A percentile compares a stretch with the other conserved stretches of the same genome.
Conservation (phyloP, 1,140 invertebrate genomes). For the Vanessa atalanta region DNA sequence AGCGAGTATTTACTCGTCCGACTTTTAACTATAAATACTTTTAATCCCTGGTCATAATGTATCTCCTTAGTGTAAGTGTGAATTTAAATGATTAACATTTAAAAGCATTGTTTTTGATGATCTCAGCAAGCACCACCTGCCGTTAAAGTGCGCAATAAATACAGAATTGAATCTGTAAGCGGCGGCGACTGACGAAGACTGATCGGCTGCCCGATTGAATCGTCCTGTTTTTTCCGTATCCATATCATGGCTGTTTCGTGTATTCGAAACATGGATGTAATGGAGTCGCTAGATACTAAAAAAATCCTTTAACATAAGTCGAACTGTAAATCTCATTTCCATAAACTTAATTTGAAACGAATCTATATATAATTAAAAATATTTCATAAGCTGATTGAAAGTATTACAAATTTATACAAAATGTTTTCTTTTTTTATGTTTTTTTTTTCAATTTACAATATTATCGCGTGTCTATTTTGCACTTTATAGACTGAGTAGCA, state of each 20-base stretch:
- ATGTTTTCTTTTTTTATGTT: too few relatives aligned
- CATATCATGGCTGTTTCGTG: constrained; percentile 52
- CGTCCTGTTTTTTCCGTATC: constrained; percentile 64
- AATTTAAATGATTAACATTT: neutral
- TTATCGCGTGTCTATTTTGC: too few relatives aligned
- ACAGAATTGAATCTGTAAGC: constrained; percentile 39
- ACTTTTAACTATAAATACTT: too few relatives aligned
- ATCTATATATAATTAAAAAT: too few relatives aligned
- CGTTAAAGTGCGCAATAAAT: constrained; percentile 36
- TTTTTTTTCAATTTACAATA: too few relatives aligned
- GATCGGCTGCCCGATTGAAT: constrained; percentile 65
- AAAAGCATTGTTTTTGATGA: constrained; percentile 4
- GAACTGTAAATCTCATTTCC: too few relatives aligned
- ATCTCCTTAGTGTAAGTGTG: neutral
- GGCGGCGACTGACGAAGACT: constrained; percentile 54
- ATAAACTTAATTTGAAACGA: too few relatives aligned
- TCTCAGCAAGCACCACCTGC: constrained; percentile 24
- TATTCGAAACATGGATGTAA: constrained; percentile 33
- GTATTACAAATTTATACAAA: too few relatives aligned
- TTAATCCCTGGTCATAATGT: neutral
- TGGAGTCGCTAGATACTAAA: constrained; percentile 34
- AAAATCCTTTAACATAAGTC: neutral
- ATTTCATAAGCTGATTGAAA: too few relatives aligned
- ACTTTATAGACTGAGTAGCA: too few relatives aligned
- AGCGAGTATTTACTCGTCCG: too few relatives aligned